Conservation (phyloP, 2,888 invertebrate species). For the Caenorhabditis drosophilae region DNA sequence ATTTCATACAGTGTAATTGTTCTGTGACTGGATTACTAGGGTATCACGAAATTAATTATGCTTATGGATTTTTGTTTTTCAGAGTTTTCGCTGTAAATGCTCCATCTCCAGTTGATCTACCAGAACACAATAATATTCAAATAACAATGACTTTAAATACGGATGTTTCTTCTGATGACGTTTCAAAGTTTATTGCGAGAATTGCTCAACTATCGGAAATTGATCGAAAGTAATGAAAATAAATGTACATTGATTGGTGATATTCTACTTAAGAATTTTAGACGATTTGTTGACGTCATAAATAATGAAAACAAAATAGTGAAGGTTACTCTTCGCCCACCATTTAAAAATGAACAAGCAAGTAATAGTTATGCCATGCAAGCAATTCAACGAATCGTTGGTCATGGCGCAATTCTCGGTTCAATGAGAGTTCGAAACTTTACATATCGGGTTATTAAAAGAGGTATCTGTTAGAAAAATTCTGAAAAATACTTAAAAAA, state of each 20-base stretch:
- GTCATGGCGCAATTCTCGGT: conserved; percentile 19
- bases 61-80: conserved; percentile 6
- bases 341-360: conserved; percentile 43
- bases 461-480: conserved; percentile 6
- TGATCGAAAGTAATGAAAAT: conserved; percentile 1
- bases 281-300: conserved; percentile 29
- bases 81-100: conserved; percentile 47
- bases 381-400: conserved; percentile 42
- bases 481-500: neutral
- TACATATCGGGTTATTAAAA: conserved; percentile 16
- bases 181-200: conserved; percentile 20
- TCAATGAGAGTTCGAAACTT: conserved; percentile 18
- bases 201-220: conserved; percentile 24
- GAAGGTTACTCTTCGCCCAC: conserved; percentile 46
- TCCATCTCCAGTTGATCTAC: conserved; percentile 44
- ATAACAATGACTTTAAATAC: conserved; percentile 11
- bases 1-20: conserved; percentile 45
- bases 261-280: conserved; percentile 4
- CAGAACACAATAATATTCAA: conserved; percentile 51
- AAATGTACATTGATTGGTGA: neutral
- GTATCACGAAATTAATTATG: conserved; percentile 9
- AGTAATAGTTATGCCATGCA: conserved; percentile 50
- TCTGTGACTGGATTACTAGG: conserved; percentile 45
- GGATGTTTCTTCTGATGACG: conserved; percentile 29
- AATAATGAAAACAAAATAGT: conserved; percentile 31